These are phyloP conservation scores for Drosophila arawakana DNA, from an alignment of 1,140 invertebrate genomes.

Conservation along the genomic window DNA sequence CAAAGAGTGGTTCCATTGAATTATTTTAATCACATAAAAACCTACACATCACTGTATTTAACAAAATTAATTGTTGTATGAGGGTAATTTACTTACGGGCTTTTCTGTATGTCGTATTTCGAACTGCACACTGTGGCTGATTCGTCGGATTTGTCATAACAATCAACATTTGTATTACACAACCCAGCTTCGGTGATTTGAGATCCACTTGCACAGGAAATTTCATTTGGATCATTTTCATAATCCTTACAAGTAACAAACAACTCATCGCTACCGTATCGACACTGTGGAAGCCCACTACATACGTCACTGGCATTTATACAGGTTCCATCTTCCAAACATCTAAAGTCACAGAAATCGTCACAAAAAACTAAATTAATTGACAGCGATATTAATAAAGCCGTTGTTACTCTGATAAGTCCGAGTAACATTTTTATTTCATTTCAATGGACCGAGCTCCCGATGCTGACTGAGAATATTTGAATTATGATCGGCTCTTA, in stretches of 20 bases:
- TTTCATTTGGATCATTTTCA: rapidly evolving
- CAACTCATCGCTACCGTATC: slow-evolving; percentile 24
- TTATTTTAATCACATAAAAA: too few species aligned
- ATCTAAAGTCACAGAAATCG: background rate
- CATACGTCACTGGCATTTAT: background rate
- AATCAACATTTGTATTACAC: background rate
- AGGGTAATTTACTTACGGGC: background rate
- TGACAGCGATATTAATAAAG: background rate
- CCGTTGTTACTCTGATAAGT: background rate
- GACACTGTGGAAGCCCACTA: background rate
- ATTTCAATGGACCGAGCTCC: background rate
- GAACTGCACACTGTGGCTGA: background rate
- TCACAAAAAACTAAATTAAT: background rate
- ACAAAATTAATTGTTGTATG: too few species aligned
- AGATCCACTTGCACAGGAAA: slow-evolving; percentile 26
- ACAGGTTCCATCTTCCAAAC: background rate
- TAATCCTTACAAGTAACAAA: background rate
- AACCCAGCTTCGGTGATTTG: rapidly evolving
- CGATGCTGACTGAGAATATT: background rate
- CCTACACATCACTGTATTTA: too few species aligned
- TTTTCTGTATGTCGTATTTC: background rate
- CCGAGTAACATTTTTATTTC: background rate
- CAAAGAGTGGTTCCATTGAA: too few species aligned
- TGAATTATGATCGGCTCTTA: background rate
- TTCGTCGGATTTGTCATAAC: slow-evolving; percentile 35